Conservation (phyloP, 1,140 invertebrate genomes). For the Pectinophora gossypiella region DNA sequence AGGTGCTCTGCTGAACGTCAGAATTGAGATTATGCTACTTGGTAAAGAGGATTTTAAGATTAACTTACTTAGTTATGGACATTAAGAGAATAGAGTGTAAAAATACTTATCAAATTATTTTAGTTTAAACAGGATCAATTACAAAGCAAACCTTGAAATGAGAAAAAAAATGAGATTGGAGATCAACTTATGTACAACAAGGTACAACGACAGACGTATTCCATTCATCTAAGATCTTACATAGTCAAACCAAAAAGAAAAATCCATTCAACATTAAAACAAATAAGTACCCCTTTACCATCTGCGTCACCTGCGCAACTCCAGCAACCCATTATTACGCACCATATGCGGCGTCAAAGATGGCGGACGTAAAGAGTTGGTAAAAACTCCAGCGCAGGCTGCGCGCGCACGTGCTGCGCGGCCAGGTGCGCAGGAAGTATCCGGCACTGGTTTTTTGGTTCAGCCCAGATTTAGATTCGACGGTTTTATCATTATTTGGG, state of each 20-base stretch:
- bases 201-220: no score
- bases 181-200: neutral
- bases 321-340: neutral
- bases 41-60: no score
- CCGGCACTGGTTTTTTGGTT: neutral
- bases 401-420: neutral
- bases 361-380: neutral
- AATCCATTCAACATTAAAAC: neutral
- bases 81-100: no score
- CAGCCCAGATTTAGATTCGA: neutral
- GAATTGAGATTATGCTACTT: no score
- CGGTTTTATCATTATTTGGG: no score
- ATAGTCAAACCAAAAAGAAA: neutral
- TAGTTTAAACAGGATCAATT: no score
- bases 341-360: neutral
- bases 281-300: neutral
- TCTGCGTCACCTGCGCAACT: neutral
- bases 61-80: no score
- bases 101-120: no score
- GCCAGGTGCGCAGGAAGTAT: conserved; percentile 3
- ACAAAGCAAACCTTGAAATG: no score
- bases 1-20: neutral
- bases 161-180: no score
- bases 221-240: no score
- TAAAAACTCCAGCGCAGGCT: conserved; percentile 3